A percentile compares a stretch with the other conserved stretches of the same genome.
Evolutionary conservation across 2,888 invertebrate genomes (phyloP).

Genomic region (Steinernema hermaphroditum): DNA sequence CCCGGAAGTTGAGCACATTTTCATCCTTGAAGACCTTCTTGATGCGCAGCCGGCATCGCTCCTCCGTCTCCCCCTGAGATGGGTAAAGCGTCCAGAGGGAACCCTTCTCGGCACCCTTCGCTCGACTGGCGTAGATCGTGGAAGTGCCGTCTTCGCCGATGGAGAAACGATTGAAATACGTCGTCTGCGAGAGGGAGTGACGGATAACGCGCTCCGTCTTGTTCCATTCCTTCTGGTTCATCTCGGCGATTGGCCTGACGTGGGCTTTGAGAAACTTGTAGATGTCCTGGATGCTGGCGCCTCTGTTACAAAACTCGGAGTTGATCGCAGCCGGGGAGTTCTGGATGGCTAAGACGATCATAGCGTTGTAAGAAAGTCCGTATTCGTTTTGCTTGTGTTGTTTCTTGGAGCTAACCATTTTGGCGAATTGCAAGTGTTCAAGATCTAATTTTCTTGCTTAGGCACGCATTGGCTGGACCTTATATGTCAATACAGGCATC

Average conservation of each 20-base stretch:
- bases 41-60: background rate
- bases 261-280: constrained; percentile 13
- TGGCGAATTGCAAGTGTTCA: too few species aligned
- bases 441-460: too few species aligned
- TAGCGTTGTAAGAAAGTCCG: constrained; percentile 5
- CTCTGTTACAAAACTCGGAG: background rate
- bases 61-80: background rate
- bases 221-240: background rate
- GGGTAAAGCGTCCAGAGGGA: background rate
- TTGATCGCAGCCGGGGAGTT: background rate
- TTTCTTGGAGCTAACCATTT: too few species aligned
- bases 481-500: too few species aligned
- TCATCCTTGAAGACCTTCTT: background rate
- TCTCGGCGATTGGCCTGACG: background rate
- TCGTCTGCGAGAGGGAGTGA: constrained; percentile 17
- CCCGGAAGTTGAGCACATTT: too few species aligned
- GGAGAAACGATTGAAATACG: background rate
- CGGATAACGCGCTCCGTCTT: background rate
- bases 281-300: constrained; percentile 1
- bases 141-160: background rate
- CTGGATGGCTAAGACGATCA: constrained; percentile 1
- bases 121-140: background rate
- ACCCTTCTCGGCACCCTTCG: background rate
- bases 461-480: too few species aligned
- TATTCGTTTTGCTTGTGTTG: constrained; percentile 12